These are phyloP conservation scores for Sisor rabdophorus DNA, from an alignment of 2,113 vertebrate species.

Conservation along the genomic window DNA sequence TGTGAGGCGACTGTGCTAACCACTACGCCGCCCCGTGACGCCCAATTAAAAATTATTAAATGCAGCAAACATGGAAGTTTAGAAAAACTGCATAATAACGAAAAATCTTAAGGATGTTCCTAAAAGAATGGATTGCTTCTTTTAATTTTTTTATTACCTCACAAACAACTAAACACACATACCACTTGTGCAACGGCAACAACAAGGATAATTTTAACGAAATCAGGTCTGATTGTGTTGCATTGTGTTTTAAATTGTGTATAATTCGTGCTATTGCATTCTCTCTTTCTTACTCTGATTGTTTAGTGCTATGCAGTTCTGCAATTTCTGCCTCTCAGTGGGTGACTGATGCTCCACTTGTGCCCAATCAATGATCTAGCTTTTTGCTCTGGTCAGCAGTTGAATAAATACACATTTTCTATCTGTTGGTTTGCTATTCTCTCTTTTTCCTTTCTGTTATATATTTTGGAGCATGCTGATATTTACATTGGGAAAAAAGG, in stretches of 20 bases:
- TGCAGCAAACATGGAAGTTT: background rate
- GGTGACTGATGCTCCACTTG: constrained; percentile 61
- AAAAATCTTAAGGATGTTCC: background rate
- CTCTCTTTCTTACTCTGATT: constrained; percentile 13
- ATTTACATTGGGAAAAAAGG: background rate
- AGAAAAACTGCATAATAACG: background rate
- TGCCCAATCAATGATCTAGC: constrained; percentile 56
- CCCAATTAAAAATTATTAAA: background rate
- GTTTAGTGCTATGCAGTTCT: constrained; percentile 42
- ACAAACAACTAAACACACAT: constrained; percentile 25
- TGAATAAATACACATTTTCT: constrained; percentile 29
- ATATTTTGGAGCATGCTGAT: background rate
- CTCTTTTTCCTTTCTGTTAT: constrained; percentile 8
- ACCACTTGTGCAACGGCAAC: background rate
- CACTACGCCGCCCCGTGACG: no score
- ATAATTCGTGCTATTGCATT: constrained; percentile 37
- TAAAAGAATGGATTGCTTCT: background rate
- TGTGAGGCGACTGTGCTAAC: no score
- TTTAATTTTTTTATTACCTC: background rate
- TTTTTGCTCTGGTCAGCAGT: constrained; percentile 65
- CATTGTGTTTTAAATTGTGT: background rate
- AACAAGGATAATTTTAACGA: background rate
- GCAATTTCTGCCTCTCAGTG: constrained; percentile 50
- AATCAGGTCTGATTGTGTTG: background rate
- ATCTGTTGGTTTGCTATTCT: background rate